phyloP scores from a whole-genome alignment of 2,888 invertebrate genomes.

The Dynastes hyllus region DNA sequence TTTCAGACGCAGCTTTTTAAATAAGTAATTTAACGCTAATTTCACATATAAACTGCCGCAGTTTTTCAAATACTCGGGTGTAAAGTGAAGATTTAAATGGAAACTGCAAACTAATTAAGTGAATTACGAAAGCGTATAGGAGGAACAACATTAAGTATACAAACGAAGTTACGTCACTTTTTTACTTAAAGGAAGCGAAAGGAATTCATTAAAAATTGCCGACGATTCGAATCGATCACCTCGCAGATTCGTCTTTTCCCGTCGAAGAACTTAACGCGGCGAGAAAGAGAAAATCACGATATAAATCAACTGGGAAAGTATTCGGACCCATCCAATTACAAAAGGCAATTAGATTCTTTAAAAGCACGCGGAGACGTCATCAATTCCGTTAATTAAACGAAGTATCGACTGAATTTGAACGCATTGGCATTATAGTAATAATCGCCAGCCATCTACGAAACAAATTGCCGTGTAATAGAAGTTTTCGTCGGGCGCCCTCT shows the following conservation, averaged over 20 bases:
- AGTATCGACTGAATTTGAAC: constrained; percentile 44
- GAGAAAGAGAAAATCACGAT: constrained; percentile 31
- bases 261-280: constrained; percentile 12
- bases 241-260: not conserved
- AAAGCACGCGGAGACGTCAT: constrained; percentile 42
- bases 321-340: constrained; percentile 49
- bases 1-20: too few relatives aligned
- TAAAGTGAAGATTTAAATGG: not conserved
- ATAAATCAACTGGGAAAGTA: constrained; percentile 45
- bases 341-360: constrained; percentile 51
- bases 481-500: constrained; percentile 7
- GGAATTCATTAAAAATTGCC: constrained; percentile 43
- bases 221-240: constrained; percentile 46
- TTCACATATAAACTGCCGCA: not conserved
- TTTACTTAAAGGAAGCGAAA: constrained; percentile 6
- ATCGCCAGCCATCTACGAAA: constrained; percentile 38
- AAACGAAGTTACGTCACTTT: constrained; percentile 16
- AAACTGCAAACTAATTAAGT: constrained; percentile 15
- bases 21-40: constrained; percentile 2
- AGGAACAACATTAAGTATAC: constrained; percentile 2
- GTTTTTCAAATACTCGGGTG: not conserved
- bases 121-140: not conserved
- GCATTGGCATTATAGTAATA: constrained; percentile 36
- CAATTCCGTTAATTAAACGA: constrained; percentile 52
- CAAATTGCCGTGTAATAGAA: constrained; percentile 44